Percentiles rank a stretch among this genome's conserved stretches.
These are phyloP conservation scores for Antechinus flavipes DNA, from an alignment of 2,113 vertebrate species.

Conservation along the genomic window DNA sequence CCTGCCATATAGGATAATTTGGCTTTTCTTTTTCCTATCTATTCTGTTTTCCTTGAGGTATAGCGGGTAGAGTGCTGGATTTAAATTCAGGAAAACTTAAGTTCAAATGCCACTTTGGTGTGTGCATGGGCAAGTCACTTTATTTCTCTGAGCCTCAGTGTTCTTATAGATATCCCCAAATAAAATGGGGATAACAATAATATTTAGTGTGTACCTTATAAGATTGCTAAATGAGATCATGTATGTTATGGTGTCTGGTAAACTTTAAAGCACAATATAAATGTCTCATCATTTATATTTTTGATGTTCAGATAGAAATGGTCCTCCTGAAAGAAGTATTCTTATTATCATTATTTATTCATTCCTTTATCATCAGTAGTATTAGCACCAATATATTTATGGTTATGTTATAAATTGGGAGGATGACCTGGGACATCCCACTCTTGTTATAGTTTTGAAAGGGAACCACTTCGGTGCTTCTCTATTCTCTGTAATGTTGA, in stretches of 20 bases:
- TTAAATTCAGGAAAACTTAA: not conserved
- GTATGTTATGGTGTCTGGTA: not conserved
- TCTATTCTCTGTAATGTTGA: not conserved
- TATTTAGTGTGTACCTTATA: not conserved
- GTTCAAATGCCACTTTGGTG: not conserved
- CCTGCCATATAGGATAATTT: not conserved
- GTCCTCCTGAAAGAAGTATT: not conserved
- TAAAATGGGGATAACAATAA: not conserved
- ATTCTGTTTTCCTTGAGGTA: not conserved
- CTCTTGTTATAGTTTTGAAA: not conserved
- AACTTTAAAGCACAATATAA: not conserved
- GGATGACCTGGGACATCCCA: not conserved
- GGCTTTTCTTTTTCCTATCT: not conserved
- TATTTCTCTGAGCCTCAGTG: not conserved
- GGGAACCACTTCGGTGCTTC: not conserved
- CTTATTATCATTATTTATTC: not conserved
- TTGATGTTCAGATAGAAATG: not conserved
- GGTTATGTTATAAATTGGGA: not conserved
- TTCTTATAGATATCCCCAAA: not conserved
- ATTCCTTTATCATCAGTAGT: not conserved
- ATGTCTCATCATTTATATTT: not conserved
- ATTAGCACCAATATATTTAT: not conserved
- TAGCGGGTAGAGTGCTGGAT: not conserved
- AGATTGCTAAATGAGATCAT: not conserved
- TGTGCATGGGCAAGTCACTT: not conserved